A percentile compares a stretch with the other conserved stretches of the same genome.
phyloP scores from a whole-genome alignment of 2,888 invertebrate genomes.

The Pristionchus fissidentatus region DNA sequence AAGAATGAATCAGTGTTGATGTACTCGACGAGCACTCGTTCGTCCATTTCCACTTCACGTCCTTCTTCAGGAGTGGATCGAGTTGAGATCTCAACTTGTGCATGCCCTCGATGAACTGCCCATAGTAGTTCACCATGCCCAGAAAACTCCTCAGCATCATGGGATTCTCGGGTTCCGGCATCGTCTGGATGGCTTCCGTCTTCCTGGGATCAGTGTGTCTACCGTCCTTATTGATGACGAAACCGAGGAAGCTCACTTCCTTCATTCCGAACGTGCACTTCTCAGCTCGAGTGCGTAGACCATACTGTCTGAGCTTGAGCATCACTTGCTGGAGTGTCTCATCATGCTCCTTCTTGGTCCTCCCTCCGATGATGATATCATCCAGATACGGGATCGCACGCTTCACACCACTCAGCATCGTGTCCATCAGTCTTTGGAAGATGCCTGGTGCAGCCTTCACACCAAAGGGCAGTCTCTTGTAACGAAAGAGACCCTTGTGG shows the following conservation, averaged over 20 bases:
- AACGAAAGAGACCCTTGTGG: slow-evolving; percentile 60
- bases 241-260: slow-evolving; percentile 51
- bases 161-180: slow-evolving; percentile 49
- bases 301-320: slow-evolving; percentile 46
- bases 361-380: slow-evolving; percentile 53
- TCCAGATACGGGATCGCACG: no score
- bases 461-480: slow-evolving; percentile 62
- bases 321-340: slow-evolving; percentile 46
- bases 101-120: no score
- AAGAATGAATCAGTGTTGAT: background rate
- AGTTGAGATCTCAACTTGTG: slow-evolving; percentile 10
- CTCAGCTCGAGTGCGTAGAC: slow-evolving; percentile 41
- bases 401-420: slow-evolving; percentile 53
- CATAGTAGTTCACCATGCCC: no score
- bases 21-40: background rate
- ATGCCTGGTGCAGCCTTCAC: slow-evolving; percentile 61
- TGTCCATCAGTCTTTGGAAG: slow-evolving; percentile 63
- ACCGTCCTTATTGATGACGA: slow-evolving; percentile 48
- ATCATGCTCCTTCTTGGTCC: slow-evolving; percentile 48
- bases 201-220: slow-evolving; percentile 52
- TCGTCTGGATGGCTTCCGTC: slow-evolving; percentile 46
- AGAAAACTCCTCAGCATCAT: slow-evolving; percentile 49
- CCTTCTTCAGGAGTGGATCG: slow-evolving; percentile 46
- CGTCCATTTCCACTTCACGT: background rate
- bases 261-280: slow-evolving; percentile 49